Evolutionary conservation across 2,888 invertebrate species (phyloP), one percentile per base, ranked within the genome.

Genomic region (Himalopsyche kuldschensis): DNA sequence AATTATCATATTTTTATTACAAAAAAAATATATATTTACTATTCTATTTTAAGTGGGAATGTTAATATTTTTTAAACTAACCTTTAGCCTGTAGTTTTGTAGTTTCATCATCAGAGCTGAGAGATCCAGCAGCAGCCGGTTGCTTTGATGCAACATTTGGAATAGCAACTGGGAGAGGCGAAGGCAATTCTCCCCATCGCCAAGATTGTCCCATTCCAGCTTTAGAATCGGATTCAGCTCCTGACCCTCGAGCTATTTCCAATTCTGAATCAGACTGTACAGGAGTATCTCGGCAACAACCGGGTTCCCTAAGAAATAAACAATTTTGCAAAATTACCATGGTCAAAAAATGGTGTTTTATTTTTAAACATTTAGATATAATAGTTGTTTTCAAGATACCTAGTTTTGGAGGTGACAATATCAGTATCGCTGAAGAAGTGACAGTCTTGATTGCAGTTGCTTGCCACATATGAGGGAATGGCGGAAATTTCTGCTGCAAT

Each of bases 401-500:
- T 82, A 55, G 35, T 78, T 32, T 76, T 41, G 8, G 80, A 81
- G 77, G 75, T 94, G n/a, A 95, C 95, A 79, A 97, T 91, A 91
- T 98, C 98, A 0, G 97, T 96, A 89, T 98, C 98, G 89, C 98
- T 98, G 90, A 97, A 98, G 91, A 98, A 98, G 89, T 97, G 96
- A 87, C 95, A 94, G 89, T 96, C 95, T 11, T 94, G 92, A 88
- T 86, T 86, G 86, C 84, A 84, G 87, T 89, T 89, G 75, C 87
- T 88, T 85, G 89, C 89, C 81, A 90, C 88, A 30, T 90, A 88
- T 48, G 92, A 91, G 69, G 90, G 87, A 2, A 88, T 86, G 55
- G 88, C 87, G 20, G 86, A 81, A 35, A 80, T 78, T 20, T 78
- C 87, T 85, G 85, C 88, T 87, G 80, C 17, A 0, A 63, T 77